Evolutionary conservation across 2,888 invertebrate genomes (phyloP), one percentile per base, ranked within the genome.

Genomic region (Hypomecis atomaria): DNA sequence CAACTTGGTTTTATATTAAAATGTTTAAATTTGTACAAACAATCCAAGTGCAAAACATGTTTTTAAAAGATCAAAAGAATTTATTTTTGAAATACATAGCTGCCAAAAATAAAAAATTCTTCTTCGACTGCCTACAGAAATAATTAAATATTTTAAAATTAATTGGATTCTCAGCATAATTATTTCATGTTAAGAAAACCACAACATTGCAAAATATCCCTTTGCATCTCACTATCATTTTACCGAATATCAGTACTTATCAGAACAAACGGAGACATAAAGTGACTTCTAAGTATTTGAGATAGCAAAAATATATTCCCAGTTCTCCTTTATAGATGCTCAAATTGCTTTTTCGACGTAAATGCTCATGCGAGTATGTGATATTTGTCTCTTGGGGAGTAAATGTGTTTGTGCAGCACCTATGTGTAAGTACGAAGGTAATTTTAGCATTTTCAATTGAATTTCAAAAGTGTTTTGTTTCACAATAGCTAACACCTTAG

Each of bases 291-390:
- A 64, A 65, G 56, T 65, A 60, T 60, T 52, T 60, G 59, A 65
- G 65, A 65, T 56, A 56, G 60, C 56, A 52, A 47, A 59, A 56
- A 60, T 56, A 47, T 60, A 60, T 65, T 56, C 42, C 52, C 65
- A 52, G 40, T 60, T 60, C 42, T 52, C 47, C 36, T 48, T 45
- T 55, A 59, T 42, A 59, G 56, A 43, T 56, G 47, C 40, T 44
- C 47, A 65, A 65, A 65, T 65, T 59, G 65, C 56, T 65, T 65
- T 65, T 56, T 65, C 59, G 56, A 60, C 56, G 59, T 52, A 52
- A 65, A 65, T 57, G 60, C 50, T 52, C 55, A 50, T 50, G 45
- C 34, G 55, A 62, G 54, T 40, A 11, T 43, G 50, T 55, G 40
- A 53, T 58, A 48, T 48, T 50, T 42, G 49, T 49, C 43, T 50